A percentile compares a stretch with the other conserved stretches of the same genome.
Conservation (phyloP, 2,113 vertebrate genomes). For the Spizaetus ornatus region DNA sequence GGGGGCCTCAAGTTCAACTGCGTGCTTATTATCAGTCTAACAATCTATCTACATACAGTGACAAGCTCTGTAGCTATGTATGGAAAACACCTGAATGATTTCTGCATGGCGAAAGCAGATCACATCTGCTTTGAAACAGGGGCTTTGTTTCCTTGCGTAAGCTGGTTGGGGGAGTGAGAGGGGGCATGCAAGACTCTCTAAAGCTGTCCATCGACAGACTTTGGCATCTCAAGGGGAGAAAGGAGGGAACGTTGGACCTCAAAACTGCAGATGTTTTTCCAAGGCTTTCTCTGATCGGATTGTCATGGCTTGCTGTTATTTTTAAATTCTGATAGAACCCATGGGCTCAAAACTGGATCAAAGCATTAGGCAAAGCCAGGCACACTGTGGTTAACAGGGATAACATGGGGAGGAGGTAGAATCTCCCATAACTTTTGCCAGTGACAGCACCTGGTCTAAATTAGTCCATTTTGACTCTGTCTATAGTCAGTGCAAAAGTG, state of each 20-base stretch:
- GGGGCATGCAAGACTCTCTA: neutral
- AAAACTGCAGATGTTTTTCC: neutral
- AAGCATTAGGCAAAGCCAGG: neutral
- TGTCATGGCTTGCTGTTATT: neutral
- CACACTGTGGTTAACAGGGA: neutral
- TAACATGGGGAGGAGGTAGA: neutral
- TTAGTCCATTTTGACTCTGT: neutral
- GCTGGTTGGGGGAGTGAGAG: neutral
- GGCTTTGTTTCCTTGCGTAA: neutral
- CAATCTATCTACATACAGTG: neutral
- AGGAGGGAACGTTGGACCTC: neutral
- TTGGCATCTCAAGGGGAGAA: neutral
- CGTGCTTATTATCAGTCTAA: neutral
- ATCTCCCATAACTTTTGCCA: neutral
- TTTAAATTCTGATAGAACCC: neutral
- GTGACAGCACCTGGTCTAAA: neutral
- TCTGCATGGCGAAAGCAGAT: neutral
- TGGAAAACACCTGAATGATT: neutral
- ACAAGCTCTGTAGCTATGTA: neutral
- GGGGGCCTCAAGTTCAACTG: neutral
- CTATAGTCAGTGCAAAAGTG: neutral
- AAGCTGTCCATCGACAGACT: neutral
- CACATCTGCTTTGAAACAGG: neutral
- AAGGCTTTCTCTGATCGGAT: neutral
- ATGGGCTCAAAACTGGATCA: neutral